These are phyloP conservation scores for Thaleichthys pacificus DNA, from an alignment of 2,797 vertebrate genomes.

Conservation along the genomic window DNA sequence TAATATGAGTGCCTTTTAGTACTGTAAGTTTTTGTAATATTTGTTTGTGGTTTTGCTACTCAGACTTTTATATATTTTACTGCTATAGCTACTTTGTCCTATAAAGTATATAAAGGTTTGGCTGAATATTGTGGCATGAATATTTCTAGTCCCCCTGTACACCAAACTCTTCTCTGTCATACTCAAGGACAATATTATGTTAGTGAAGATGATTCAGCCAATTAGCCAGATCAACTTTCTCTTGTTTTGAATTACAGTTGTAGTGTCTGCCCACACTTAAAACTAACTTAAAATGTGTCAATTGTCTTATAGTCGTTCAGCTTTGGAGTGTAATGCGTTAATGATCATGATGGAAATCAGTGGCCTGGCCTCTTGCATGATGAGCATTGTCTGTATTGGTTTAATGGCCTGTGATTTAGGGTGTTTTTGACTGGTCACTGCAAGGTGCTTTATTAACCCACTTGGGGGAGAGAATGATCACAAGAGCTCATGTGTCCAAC, in stretches of 20 bases:
- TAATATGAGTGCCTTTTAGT: neutral
- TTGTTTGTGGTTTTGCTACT: neutral
- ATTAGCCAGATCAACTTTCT: constrained; percentile 78
- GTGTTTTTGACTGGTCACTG: constrained; percentile 53
- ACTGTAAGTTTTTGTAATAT: neutral
- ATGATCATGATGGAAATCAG: constrained; percentile 76
- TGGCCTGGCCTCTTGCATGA: constrained; percentile 33
- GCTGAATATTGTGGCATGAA: constrained; percentile 22
- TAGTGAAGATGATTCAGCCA: constrained; percentile 70
- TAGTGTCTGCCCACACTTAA: constrained; percentile 81
- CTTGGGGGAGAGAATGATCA: constrained; percentile 45
- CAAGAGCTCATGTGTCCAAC: constrained; percentile 44
- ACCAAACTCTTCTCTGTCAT: constrained; percentile 23
- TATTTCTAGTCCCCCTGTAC: constrained; percentile 18
- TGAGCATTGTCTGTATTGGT: constrained; percentile 36
- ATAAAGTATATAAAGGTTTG: too few relatives aligned
- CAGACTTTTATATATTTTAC: neutral
- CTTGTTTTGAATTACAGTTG: constrained; percentile 75
- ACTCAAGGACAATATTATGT: constrained; percentile 49
- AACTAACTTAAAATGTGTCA: constrained; percentile 59
- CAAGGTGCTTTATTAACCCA: constrained; percentile 66
- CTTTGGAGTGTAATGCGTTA: constrained; percentile 78
- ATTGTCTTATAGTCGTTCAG: constrained; percentile 72
- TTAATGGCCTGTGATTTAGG: constrained; percentile 56
- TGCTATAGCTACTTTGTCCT: neutral